Evolutionary conservation across 2,888 invertebrate species (phyloP).

Genomic region (Cephus rjabovi): DNA sequence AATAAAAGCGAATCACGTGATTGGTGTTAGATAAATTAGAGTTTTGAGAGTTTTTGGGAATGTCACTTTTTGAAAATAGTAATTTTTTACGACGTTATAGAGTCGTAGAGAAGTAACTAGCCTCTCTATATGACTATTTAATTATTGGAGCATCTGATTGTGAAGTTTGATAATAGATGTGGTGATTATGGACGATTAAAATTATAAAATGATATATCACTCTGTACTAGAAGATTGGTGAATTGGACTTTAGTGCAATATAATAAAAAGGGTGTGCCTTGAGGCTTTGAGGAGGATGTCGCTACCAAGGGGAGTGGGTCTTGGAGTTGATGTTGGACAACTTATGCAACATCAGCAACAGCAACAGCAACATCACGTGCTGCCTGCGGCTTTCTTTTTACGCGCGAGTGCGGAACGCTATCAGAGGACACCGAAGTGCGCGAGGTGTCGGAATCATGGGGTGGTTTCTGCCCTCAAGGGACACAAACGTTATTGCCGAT

Average conservation of each 20-base stretch:
- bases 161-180: background rate
- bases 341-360: constrained; percentile 83
- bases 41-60: background rate
- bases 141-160: background rate
- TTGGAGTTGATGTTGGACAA: constrained; percentile 88
- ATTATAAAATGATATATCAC: background rate
- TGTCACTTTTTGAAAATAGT: background rate
- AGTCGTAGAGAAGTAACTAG: background rate
- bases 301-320: constrained; percentile 86
- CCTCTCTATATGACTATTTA: background rate
- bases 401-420: constrained; percentile 89
- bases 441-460: constrained; percentile 96
- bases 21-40: background rate
- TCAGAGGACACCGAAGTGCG: constrained; percentile 97
- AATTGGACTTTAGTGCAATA: background rate
- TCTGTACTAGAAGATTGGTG: background rate
- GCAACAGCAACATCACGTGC: constrained; percentile 74
- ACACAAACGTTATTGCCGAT: constrained; percentile 95
- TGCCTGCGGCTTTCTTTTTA: constrained; percentile 90
- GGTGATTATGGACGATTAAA: background rate
- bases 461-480: constrained; percentile 96
- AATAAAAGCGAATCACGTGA: background rate
- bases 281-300: constrained; percentile 73
- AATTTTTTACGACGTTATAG: background rate
- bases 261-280: background rate